phyloP scores from a whole-genome alignment of 2,888 invertebrate genomes.

The Mesorhabditis belari region DNA sequence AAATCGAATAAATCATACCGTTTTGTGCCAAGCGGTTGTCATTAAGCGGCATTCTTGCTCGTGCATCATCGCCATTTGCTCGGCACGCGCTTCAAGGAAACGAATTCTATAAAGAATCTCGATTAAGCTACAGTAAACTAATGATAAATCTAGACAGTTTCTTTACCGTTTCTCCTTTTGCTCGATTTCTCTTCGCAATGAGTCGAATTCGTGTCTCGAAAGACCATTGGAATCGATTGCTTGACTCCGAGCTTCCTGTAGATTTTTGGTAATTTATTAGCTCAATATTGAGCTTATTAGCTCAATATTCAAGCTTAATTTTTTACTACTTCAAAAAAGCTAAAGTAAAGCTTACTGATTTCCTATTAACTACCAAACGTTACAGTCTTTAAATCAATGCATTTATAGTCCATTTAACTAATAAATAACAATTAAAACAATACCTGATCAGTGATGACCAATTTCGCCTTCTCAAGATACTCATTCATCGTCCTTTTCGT shows the following conservation, averaged over 20 bases:
- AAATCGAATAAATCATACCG: constrained; percentile 13
- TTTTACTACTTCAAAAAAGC: too few relatives aligned
- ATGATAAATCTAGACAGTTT: background rate
- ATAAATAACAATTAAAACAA: too few relatives aligned
- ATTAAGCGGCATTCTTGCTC: constrained; percentile 31
- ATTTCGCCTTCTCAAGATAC: background rate
- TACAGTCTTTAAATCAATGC: too few relatives aligned
- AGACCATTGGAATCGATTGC: background rate
- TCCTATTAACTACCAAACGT: too few relatives aligned
- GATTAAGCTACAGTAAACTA: too few relatives aligned
- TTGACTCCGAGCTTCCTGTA: background rate
- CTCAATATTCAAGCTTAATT: too few relatives aligned
- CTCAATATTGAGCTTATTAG: too few relatives aligned
- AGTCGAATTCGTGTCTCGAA: background rate
- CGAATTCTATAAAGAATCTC: background rate
- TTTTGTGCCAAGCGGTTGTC: constrained; percentile 16
- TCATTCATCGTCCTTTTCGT: background rate
- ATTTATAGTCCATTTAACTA: too few relatives aligned
- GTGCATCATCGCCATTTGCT: constrained; percentile 9
- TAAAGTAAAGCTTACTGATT: too few relatives aligned
- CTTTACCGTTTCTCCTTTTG: background rate
- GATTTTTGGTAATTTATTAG: too few relatives aligned
- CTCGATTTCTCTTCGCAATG: background rate
- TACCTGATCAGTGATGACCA: background rate
- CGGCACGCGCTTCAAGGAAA: constrained; percentile 10